These are phyloP conservation scores for Mechanitis messenoides DNA, from an alignment of 2,888 invertebrate species.

Conservation along the genomic window DNA sequence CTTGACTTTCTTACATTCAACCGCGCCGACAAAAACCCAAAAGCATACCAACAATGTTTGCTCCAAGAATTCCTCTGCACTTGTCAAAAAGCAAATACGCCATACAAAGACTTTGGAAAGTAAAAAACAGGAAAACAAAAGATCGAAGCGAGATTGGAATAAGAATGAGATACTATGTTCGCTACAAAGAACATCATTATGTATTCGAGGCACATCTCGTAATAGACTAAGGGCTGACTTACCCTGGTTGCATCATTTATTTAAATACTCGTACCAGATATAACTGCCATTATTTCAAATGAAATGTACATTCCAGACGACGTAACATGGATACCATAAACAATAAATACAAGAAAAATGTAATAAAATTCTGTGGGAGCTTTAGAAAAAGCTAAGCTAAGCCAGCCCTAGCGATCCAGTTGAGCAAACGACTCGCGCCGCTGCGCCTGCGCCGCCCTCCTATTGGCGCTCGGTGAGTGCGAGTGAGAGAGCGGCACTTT, in stretches of 20 bases:
- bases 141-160: conserved; percentile 48
- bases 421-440: conserved; percentile 70
- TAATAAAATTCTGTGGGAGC: conserved; percentile 58
- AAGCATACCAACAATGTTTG: conserved; percentile 56
- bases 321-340: conserved; percentile 4
- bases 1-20: conserved; percentile 30
- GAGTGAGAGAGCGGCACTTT: conserved; percentile 41
- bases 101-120: conserved; percentile 53
- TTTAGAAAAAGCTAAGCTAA: conserved; percentile 54
- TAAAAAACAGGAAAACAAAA: conserved; percentile 64
- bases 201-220: conserved; percentile 59
- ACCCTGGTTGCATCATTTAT: conserved; percentile 15
- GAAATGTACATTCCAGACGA: conserved; percentile 1
- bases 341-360: conserved; percentile 29
- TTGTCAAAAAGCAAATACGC: conserved; percentile 70
- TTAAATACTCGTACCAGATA: neutral
- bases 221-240: conserved; percentile 45
- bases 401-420: conserved; percentile 71
- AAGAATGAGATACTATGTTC: conserved; percentile 48
- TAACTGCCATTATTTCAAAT: neutral
- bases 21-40: conserved; percentile 41
- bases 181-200: conserved; percentile 58
- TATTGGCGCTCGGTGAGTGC: conserved; percentile 52
- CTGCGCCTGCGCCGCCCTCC: conserved; percentile 62
- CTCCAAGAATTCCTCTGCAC: conserved; percentile 59